Evolutionary conservation across 2,888 invertebrate genomes (phyloP).

Genomic region (Lepidocyrtinus sp.): DNA sequence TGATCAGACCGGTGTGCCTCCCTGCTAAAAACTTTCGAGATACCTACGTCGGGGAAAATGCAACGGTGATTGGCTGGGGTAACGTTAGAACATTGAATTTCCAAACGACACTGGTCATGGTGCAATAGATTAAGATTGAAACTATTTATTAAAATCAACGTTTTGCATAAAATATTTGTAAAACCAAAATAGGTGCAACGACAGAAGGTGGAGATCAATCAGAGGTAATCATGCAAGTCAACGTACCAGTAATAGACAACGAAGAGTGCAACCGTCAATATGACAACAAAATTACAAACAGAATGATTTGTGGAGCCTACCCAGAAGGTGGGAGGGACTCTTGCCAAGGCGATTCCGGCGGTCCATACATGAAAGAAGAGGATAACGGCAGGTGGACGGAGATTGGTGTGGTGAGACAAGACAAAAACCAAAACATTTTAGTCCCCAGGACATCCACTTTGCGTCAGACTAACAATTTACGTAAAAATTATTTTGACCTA

Average conservation of each 20-base stretch:
- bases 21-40: slow-evolving; percentile 43
- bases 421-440: too few species aligned
- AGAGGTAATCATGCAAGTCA: slow-evolving; percentile 59
- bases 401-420: slow-evolving; percentile 63
- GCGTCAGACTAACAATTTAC: too few species aligned
- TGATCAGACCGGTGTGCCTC: slow-evolving; percentile 64
- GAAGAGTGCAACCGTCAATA: slow-evolving; percentile 63
- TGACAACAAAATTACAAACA: slow-evolving; percentile 58
- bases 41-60: slow-evolving; percentile 56
- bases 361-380: slow-evolving; percentile 49
- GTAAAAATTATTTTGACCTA: too few species aligned
- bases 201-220: slow-evolving; percentile 65
- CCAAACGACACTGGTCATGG: too few species aligned
- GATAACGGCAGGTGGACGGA: slow-evolving; percentile 53
- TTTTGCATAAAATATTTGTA: too few species aligned
- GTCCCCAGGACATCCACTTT: too few species aligned
- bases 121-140: too few species aligned
- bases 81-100: not conserved
- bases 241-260: slow-evolving; percentile 64
- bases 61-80: slow-evolving; percentile 65
- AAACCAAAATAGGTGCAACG: slow-evolving; percentile 32
- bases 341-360: slow-evolving; percentile 54
- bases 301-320: slow-evolving; percentile 67
- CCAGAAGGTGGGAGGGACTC: slow-evolving; percentile 65
- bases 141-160: too few species aligned